A percentile compares a stretch with the other conserved stretches of the same genome.
phyloP scores from a whole-genome alignment of 1,140 invertebrate genomes.

The Cydia amplana region DNA sequence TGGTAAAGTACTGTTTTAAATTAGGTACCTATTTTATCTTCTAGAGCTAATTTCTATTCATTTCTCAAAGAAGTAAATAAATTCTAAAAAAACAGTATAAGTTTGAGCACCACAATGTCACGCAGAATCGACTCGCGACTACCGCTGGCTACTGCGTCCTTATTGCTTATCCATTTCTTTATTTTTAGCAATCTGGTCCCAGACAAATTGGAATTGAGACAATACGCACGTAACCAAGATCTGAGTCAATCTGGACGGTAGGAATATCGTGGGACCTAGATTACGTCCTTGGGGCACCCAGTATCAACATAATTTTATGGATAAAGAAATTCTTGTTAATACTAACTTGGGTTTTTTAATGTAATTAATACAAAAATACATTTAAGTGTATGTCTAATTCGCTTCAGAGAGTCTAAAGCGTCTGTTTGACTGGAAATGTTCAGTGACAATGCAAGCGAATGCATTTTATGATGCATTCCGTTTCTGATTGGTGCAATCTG shows the following conservation, averaged over 20 bases:
- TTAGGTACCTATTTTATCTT: too few relatives aligned
- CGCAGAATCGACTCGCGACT: constrained; percentile 5
- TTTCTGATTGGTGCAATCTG: constrained; percentile 29
- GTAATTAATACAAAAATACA: not conserved
- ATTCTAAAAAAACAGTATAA: not conserved
- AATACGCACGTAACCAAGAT: constrained; percentile 7
- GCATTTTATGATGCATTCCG: constrained; percentile 15
- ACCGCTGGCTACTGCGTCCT: constrained; percentile 28
- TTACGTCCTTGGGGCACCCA: not conserved
- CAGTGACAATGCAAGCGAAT: constrained; percentile 27
- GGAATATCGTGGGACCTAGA: not conserved
- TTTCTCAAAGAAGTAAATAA: too few relatives aligned
- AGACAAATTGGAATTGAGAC: constrained; percentile 14
- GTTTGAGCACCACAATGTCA: constrained; percentile 38
- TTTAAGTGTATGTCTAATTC: not conserved
- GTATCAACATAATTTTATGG: not conserved
- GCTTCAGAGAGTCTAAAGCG: not conserved
- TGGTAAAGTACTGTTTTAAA: too few relatives aligned
- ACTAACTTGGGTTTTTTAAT: not conserved
- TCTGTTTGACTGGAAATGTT: not conserved
- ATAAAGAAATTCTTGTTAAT: not conserved
- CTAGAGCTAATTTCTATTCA: too few relatives aligned
- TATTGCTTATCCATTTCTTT: constrained; percentile 1
- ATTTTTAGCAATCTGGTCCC: constrained; percentile 10
- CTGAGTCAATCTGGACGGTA: not conserved